These are phyloP conservation scores for Platorchestia sp. DNA, from an alignment of 1,140 invertebrate species.

Conservation along the genomic window DNA sequence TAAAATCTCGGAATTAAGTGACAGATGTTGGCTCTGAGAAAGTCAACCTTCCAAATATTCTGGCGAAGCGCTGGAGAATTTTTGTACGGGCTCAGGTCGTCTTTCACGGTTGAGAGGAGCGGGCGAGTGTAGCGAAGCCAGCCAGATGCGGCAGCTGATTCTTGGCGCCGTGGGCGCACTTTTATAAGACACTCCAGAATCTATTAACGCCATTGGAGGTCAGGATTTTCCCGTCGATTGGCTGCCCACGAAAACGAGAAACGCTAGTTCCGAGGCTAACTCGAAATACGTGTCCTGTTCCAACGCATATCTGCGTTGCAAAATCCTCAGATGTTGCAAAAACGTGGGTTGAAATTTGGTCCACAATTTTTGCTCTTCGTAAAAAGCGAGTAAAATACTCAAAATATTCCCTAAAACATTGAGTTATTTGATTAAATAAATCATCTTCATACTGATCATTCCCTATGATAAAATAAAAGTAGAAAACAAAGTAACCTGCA, in stretches of 20 bases:
- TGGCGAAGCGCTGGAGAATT: not conserved
- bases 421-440: not conserved
- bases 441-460: not conserved
- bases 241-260: not conserved
- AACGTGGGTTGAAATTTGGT: not conserved
- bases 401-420: not conserved
- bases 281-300: not conserved
- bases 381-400: not conserved
- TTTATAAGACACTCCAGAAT: not conserved
- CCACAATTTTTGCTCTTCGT: not conserved
- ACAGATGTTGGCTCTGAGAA: not conserved
- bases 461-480: not conserved
- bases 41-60: not conserved
- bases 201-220: slow-evolving; percentile 5
- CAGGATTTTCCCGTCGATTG: slow-evolving; percentile 28
- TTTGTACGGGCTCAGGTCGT: not conserved
- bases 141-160: not conserved
- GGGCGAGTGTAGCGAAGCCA: not conserved
- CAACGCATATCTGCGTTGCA: not conserved
- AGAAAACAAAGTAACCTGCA: not conserved
- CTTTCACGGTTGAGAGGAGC: not conserved
- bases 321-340: not conserved
- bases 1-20: not conserved
- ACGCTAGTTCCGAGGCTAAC: not conserved
- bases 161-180: too few species aligned